Evolutionary conservation across 2,888 invertebrate genomes (phyloP), one percentile per base, ranked within the genome.

Genomic region (Syritta pipiens): DNA sequence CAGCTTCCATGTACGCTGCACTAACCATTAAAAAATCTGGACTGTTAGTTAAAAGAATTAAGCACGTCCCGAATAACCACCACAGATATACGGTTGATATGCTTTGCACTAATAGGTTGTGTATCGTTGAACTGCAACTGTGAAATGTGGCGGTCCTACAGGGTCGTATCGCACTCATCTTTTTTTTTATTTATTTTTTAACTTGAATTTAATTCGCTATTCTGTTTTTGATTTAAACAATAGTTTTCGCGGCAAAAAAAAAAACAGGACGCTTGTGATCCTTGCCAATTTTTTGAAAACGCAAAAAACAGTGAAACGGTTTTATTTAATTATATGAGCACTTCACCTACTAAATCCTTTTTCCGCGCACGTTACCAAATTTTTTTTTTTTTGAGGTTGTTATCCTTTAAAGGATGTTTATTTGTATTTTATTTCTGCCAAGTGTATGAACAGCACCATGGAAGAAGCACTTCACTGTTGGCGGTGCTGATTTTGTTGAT

Each of bases 1-100:
- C 89, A 65, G 89, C 86, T 81, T 89, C 89, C 75, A 88, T 84
- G 82, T 88, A 89, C 5, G 88, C 84, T 63, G 84, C 84, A 12
- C 77, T 79, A 44, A 84, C 85, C 67, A 83, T 76, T 57, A 79
- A 68, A 67, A 83, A 79, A 57, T 83, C 83, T 24, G 83, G 82
- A 48, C 83, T 83, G 75, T 84, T 85, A 77, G 85, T 84, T 59
- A 84, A 83, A 68, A 85, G 83, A 37, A 83, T 83, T 83, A 86
- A 84, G 76, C 84, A 85, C 63, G 85, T 84, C 53, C 85, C 86
- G 77, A 86, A 85, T 60, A 86, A 79, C 86, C 87, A 87, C 83
- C 85, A 84, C 63, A 85, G 81, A 79, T 86, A 85, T 28, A 84
- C 75, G 53, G 84, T 84, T 79, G 84, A 82, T 74, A 83, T 81